phyloP scores from a whole-genome alignment of 2,113 vertebrate species.

The Saccopteryx leptura region DNA sequence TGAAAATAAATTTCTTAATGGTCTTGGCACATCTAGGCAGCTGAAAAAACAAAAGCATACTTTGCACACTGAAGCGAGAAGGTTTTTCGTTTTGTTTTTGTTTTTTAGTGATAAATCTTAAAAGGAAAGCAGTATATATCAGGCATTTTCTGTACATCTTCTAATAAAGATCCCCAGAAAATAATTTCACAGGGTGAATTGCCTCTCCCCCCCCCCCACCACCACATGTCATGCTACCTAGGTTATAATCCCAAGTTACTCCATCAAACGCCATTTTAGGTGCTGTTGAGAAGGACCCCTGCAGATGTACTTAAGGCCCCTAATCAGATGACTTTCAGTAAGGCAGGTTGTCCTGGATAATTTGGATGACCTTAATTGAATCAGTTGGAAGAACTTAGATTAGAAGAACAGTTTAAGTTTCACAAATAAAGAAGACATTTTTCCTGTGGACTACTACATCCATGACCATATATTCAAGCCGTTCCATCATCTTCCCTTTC shows the following conservation, averaged over 20 bases:
- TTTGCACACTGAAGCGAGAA: background rate
- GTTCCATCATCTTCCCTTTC: background rate
- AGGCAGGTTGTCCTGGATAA: background rate
- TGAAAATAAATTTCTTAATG: constrained; percentile 38
- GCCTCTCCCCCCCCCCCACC: too few relatives aligned
- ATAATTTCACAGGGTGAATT: background rate
- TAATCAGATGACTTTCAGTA: background rate
- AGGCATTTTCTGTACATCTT: background rate
- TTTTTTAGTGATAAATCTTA: background rate
- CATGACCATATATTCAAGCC: too few relatives aligned
- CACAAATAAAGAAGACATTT: background rate
- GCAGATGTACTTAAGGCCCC: background rate
- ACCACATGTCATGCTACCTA: background rate
- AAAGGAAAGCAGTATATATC: background rate
- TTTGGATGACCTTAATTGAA: background rate
- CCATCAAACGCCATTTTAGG: background rate
- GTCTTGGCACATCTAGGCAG: background rate
- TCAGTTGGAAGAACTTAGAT: background rate
- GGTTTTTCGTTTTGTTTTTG: background rate
- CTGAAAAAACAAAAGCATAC: constrained; percentile 10
- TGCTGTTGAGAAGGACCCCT: background rate
- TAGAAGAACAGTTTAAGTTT: background rate
- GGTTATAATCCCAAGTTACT: too few relatives aligned
- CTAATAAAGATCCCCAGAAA: background rate
- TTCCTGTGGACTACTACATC: background rate